These are phyloP conservation scores for Torymus aiolomorphi DNA, from an alignment of 2,888 invertebrate genomes.

Conservation along the genomic window DNA sequence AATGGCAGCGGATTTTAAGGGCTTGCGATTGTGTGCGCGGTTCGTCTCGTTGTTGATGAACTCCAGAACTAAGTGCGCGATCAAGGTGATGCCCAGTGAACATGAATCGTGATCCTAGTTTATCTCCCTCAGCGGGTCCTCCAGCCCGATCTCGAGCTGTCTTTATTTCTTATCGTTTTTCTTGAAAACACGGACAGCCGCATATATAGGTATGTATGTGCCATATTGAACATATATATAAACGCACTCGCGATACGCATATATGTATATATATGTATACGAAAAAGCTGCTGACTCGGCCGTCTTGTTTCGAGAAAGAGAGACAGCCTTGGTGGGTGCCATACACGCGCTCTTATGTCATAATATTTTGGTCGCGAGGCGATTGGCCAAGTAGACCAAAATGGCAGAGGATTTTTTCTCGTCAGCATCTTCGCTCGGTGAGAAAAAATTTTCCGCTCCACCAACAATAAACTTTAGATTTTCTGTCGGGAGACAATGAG, in stretches of 20 bases:
- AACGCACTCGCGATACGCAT: constrained; percentile 8
- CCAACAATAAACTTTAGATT: too few relatives aligned
- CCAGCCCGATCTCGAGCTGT: constrained; percentile 47
- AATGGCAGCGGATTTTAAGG: constrained; percentile 59
- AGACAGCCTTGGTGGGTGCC: background rate
- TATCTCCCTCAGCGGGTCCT: constrained; percentile 61
- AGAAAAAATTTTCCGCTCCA: too few relatives aligned
- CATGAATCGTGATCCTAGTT: constrained; percentile 73
- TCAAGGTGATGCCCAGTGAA: constrained; percentile 60
- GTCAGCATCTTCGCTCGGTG: background rate
- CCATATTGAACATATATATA: background rate
- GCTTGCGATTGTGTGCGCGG: constrained; percentile 61
- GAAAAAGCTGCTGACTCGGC: too few relatives aligned
- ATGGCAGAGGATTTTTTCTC: constrained; percentile 7
- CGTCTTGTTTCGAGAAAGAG: too few relatives aligned
- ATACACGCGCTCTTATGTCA: constrained; percentile 19
- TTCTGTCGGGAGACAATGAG: too few relatives aligned
- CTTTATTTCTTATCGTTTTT: constrained; percentile 41
- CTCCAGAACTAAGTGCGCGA: constrained; percentile 70
- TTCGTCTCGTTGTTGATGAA: constrained; percentile 61
- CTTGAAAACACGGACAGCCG: constrained; percentile 43
- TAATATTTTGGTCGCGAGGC: constrained; percentile 15
- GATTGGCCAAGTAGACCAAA: constrained; percentile 3
- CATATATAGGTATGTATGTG: constrained; percentile 18
- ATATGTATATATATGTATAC: too few relatives aligned